Base-by-base conservation (phyloP, 2,888 invertebrate species). In the Atherix ibis region DNA sequence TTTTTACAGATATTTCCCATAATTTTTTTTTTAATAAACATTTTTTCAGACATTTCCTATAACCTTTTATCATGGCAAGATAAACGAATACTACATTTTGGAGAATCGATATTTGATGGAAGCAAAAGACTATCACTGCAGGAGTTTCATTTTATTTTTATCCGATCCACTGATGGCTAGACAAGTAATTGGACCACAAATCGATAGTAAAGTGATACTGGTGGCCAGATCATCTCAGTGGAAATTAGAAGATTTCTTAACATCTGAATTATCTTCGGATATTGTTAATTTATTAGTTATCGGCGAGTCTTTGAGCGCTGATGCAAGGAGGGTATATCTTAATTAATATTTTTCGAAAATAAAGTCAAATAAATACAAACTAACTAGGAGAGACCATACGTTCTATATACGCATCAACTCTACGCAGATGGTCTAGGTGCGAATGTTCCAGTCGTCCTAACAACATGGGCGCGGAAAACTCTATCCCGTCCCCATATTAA, bases 391-490 rank as follows among this genome's bases (percentile, higher is more conserved):
- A 63, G 71, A 2, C 71, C 78, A 10, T 79, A 70, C 51, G 74
- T 81, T 43, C 54, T 83, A 32, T 82, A 78, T 50, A 81, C 81
- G 0, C 82, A 83, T 51, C 68, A 70, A 43, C 54, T 83, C 26
- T 82, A 73, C 50, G 66, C 69, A 1, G 81, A 82, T 53, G 79
- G 80, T 3, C 58, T 81, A 44, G 82, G 81, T 17, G 69, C 75
- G 0, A 81, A 80, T 49, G 58, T 56, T 31, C 71, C 79, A 1
- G 49, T 68, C 15, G 72, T 83, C 1, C 46, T 83, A 8, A 77
- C 73, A 15, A 77, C 81, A 18, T 84, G 82, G 81, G 59, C 68
- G 2, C 68, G 67, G 30, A 70, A 70, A 18, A 68, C 63, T 31
- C 67, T 74, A 40, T 73, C 80, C 2, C 66, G 73, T 40, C 64